These are phyloP conservation scores for Rousettus madagascariensis DNA, from an alignment of 2,797 vertebrate species.

Conservation along the genomic window DNA sequence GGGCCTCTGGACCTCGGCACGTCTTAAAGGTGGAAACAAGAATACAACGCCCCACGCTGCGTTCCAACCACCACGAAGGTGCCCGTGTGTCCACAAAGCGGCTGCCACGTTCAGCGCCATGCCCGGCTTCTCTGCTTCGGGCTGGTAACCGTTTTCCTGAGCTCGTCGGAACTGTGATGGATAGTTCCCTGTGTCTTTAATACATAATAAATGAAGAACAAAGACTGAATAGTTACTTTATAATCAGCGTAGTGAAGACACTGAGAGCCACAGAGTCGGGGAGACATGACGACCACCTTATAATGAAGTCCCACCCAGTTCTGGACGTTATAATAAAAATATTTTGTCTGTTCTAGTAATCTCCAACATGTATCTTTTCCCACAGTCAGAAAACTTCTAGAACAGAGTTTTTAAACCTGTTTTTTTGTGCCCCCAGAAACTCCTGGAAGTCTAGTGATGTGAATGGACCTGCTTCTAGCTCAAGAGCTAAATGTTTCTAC, in stretches of 20 bases:
- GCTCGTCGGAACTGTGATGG: neutral
- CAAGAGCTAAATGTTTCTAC: neutral
- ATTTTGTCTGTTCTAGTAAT: neutral
- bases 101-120: fast-evolving
- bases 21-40: neutral
- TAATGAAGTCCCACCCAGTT: neutral
- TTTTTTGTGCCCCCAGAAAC: neutral
- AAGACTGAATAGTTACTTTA: neutral
- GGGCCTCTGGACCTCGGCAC: neutral
- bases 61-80: fast-evolving
- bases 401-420: neutral
- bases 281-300: neutral
- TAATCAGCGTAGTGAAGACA: fast-evolving
- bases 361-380: neutral
- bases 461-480: neutral
- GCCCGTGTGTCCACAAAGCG: too few relatives aligned
- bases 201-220: neutral
- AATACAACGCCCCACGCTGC: fast-evolving
- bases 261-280: neutral
- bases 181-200: neutral
- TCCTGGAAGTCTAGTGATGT: neutral
- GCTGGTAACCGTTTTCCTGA: neutral
- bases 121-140: neutral
- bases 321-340: neutral
- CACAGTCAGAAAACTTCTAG: neutral